These are phyloP conservation scores for Diadophis punctatus DNA, from an alignment of 2,113 vertebrate genomes.

Conservation along the genomic window DNA sequence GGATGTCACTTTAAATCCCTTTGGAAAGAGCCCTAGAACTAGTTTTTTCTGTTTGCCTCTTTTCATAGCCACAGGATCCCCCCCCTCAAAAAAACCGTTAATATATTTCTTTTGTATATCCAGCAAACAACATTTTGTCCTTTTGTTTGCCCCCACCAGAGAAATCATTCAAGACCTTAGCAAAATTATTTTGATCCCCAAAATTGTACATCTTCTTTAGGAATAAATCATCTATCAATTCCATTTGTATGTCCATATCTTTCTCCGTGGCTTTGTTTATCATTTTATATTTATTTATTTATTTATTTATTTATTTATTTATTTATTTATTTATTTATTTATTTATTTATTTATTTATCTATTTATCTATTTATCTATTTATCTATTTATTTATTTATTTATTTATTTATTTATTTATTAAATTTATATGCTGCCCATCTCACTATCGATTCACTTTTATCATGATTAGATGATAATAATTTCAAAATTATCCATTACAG, in stretches of 20 bases:
- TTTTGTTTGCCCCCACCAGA: background rate
- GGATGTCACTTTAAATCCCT: too few relatives aligned
- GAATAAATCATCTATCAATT: background rate
- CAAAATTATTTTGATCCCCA: background rate
- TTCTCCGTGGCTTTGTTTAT: background rate
- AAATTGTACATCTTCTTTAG: background rate
- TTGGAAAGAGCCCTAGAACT: too few relatives aligned
- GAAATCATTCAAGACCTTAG: background rate
- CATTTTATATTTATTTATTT: too few relatives aligned
- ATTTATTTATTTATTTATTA: background rate
- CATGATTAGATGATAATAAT: background rate
- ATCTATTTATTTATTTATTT: background rate
- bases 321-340: background rate
- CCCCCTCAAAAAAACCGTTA: background rate
- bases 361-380: background rate
- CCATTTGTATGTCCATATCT: background rate
- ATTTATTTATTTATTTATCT: background rate
- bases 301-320: background rate
- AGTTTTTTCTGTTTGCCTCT: background rate
- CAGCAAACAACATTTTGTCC: background rate
- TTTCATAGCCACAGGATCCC: background rate
- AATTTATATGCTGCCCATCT: background rate
- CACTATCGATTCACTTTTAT: background rate
- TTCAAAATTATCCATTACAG: background rate
- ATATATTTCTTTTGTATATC: background rate